A percentile compares a stretch with the other conserved stretches of the same genome.
phyloP scores from a whole-genome alignment of 2,797 vertebrate genomes.

The Amblyopsis hoosieri region DNA sequence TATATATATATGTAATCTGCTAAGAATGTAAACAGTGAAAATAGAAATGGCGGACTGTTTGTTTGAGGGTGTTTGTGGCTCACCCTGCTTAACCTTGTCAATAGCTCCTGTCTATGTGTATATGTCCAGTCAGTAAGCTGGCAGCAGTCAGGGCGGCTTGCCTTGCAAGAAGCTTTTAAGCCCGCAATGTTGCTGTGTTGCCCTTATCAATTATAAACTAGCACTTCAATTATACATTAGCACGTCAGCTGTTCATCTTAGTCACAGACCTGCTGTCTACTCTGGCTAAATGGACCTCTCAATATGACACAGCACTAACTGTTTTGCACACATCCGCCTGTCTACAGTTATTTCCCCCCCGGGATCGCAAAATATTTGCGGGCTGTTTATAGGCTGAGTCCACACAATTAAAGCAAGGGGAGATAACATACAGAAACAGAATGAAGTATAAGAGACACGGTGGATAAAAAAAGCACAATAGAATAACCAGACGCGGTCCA shows the following conservation, averaged over 20 bases:
- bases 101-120: slow-evolving; percentile 7
- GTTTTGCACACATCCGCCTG: not conserved
- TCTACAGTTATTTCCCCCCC: slow-evolving; percentile 3
- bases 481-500: too few species aligned
- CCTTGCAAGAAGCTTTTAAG: slow-evolving; percentile 59
- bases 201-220: slow-evolving; percentile 68
- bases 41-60: not conserved
- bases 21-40: too few species aligned
- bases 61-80: slow-evolving; percentile 18
- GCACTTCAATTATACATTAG: slow-evolving; percentile 61
- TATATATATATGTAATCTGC: too few species aligned
- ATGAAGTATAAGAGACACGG: too few species aligned
- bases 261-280: slow-evolving; percentile 53
- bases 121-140: slow-evolving; percentile 26
- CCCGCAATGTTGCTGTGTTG: slow-evolving; percentile 41
- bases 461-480: too few species aligned
- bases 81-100: slow-evolving; percentile 48
- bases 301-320: slow-evolving; percentile 48
- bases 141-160: slow-evolving; percentile 24
- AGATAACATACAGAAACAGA: too few species aligned
- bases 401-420: too few species aligned
- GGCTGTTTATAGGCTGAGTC: too few species aligned
- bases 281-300: slow-evolving; percentile 40
- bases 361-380: not conserved
- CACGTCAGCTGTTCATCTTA: slow-evolving; percentile 52